A percentile compares a stretch with the other conserved stretches of the same genome.
Evolutionary conservation across 2,113 vertebrate genomes (phyloP).

Genomic region (Probosciger aterrimus): DNA sequence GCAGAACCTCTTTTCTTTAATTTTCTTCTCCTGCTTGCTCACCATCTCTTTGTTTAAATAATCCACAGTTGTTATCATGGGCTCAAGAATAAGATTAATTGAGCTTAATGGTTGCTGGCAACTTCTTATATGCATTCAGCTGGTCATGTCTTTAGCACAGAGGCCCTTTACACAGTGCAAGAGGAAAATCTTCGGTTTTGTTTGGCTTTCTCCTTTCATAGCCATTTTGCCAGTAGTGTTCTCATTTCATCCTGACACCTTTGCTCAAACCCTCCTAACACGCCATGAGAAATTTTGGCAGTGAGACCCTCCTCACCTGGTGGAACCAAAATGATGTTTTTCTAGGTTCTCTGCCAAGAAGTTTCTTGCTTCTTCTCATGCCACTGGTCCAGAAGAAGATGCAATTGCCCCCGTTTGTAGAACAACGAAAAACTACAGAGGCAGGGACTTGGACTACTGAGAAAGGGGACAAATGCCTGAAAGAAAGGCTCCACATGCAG

Average conservation of each 20-base stretch:
- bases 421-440: neutral
- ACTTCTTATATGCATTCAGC: conserved; percentile 1
- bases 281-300: neutral
- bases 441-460: neutral
- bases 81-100: conserved; percentile 48
- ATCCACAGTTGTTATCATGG: conserved; percentile 32
- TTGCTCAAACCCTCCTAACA: neutral
- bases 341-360: neutral
- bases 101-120: neutral
- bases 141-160: neutral
- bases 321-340: neutral
- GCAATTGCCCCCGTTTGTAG: neutral
- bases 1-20: conserved; percentile 7
- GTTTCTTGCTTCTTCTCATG: neutral
- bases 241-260: neutral
- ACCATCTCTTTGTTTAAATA: conserved; percentile 42
- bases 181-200: neutral
- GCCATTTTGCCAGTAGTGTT: neutral
- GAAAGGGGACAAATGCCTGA: neutral
- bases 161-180: neutral
- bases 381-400: neutral
- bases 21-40: conserved; percentile 16
- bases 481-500: neutral
- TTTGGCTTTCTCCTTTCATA: neutral
- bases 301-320: neutral